Evolutionary conservation across 2,888 invertebrate genomes (phyloP).

Genomic region (Pristionchus mayeri): DNA sequence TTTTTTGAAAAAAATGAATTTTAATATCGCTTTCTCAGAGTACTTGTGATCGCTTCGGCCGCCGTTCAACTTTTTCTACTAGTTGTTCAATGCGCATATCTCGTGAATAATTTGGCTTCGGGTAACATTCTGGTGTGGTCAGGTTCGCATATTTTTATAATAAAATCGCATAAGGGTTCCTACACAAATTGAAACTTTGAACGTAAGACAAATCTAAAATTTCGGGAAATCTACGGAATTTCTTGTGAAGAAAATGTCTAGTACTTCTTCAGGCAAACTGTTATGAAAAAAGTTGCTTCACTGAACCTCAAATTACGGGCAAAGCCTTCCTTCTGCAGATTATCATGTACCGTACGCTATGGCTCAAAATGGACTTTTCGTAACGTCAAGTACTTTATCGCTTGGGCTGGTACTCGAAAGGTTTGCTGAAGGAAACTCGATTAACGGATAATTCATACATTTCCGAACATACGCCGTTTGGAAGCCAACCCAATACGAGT

Average conservation of each 20-base stretch:
- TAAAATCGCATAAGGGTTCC: too few species aligned
- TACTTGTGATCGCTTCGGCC: not conserved
- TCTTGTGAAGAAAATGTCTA: too few species aligned
- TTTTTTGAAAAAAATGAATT: not conserved
- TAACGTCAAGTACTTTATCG: not conserved
- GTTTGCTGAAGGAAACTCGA: not conserved
- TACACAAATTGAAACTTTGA: too few species aligned
- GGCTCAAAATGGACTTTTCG: not conserved
- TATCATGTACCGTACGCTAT: not conserved
- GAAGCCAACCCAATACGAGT: not conserved
- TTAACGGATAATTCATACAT: too few species aligned
- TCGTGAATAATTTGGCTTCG: not conserved
- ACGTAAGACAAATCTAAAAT: too few species aligned
- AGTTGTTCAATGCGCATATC: not conserved
- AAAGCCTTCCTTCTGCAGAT: too few species aligned
- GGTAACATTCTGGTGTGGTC: too few species aligned
- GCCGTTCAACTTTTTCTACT: not conserved
- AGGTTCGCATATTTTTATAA: too few species aligned
- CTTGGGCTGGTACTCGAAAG: not conserved
- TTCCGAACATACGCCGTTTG: not conserved
- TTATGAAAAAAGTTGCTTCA: too few species aligned
- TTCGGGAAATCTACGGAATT: too few species aligned
- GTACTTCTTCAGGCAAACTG: too few species aligned
- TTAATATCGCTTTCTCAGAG: not conserved
- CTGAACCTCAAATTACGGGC: too few species aligned